phyloP scores from a whole-genome alignment of 1,140 invertebrate genomes.

The Cotesia chilonis region DNA sequence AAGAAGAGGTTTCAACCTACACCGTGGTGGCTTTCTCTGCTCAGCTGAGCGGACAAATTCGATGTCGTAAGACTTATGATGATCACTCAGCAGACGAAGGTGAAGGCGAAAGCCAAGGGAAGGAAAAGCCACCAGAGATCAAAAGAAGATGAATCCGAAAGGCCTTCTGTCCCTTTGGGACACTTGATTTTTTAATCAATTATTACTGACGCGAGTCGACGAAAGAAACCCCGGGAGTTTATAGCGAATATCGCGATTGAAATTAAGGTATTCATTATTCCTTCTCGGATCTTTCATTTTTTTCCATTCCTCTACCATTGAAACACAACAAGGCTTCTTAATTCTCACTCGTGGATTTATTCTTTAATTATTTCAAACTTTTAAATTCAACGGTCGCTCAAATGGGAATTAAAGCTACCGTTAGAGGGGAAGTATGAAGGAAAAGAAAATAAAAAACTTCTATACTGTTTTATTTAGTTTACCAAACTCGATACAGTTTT shows the following conservation, averaged over 20 bases:
- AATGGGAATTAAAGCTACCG: no score
- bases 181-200: slow-evolving; percentile 56
- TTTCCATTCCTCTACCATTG: not conserved
- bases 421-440: no score
- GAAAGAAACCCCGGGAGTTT: not conserved
- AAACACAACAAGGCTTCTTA: no score
- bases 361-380: slow-evolving; percentile 24
- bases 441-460: not conserved
- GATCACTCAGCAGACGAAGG: not conserved
- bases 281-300: no score
- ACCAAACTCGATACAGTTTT: slow-evolving; percentile 20
- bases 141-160: slow-evolving; percentile 45
- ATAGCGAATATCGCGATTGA: slow-evolving; percentile 34
- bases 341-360: slow-evolving; percentile 6
- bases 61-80: slow-evolving; percentile 38
- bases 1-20: slow-evolving; percentile 1
- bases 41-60: slow-evolving; percentile 49
- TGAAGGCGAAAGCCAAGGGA: not conserved
- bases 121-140: slow-evolving; percentile 43
- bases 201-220: slow-evolving; percentile 40
- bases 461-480: slow-evolving; percentile 38
- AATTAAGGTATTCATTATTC: not conserved
- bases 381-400: slow-evolving; percentile 8
- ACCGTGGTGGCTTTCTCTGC: slow-evolving; percentile 35
- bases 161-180: slow-evolving; percentile 39